Evolutionary conservation across 2,888 invertebrate genomes (phyloP).

Genomic region (Stictocephala bisonia): DNA sequence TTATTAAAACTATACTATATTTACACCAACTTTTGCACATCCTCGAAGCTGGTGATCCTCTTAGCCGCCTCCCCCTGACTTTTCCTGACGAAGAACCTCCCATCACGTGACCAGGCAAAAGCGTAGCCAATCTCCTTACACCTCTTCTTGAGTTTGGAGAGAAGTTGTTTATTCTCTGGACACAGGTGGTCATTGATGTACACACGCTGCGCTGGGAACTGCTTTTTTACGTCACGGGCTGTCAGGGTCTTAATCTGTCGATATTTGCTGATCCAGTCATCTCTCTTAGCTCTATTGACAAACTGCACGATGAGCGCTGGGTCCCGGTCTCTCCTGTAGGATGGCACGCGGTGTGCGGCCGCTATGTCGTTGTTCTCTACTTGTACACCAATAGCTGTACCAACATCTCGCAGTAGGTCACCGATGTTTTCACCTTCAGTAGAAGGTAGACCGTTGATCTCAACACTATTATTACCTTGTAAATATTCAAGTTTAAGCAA

Average conservation of each 20-base stretch:
- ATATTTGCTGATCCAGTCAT: constrained; percentile 4
- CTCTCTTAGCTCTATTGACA: not conserved
- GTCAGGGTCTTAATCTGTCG: not conserved
- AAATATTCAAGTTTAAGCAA: too few relatives aligned
- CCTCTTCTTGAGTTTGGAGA: constrained; percentile 23
- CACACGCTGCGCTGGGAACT: constrained; percentile 2
- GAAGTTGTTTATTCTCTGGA: constrained; percentile 24
- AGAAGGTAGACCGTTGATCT: too few relatives aligned
- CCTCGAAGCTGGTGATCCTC: too few relatives aligned
- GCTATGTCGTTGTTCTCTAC: too few relatives aligned
- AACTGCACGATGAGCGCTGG: constrained; percentile 26
- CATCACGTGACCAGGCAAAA: constrained; percentile 9
- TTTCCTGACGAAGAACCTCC: not conserved
- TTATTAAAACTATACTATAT: too few relatives aligned
- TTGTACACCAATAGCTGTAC: too few relatives aligned
- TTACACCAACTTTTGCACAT: too few relatives aligned
- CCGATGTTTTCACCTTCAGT: too few relatives aligned
- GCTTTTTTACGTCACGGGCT: constrained; percentile 19
- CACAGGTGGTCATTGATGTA: constrained; percentile 21
- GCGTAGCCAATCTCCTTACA: constrained; percentile 15
- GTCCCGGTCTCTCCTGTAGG: not conserved
- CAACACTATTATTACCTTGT: too few relatives aligned
- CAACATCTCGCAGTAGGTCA: too few relatives aligned
- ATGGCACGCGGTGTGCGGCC: too few relatives aligned
- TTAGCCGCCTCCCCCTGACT: too few relatives aligned